Conservation (phyloP, 2,113 vertebrate genomes). For the Heterotis niloticus region DNA sequence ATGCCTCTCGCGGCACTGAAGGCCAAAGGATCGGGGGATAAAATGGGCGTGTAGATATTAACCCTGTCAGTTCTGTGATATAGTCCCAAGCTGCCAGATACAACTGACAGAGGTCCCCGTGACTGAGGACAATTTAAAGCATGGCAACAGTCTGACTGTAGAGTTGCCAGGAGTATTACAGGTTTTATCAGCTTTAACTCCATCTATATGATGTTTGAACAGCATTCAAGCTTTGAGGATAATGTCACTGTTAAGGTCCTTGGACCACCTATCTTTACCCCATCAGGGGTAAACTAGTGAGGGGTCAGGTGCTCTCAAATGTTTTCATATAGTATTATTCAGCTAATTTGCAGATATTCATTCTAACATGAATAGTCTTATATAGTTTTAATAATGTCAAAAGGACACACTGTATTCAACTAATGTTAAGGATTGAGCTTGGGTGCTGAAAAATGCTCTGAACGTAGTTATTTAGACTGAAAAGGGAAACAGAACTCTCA, state of each 20-base stretch:
- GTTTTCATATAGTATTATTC: constrained; percentile 4
- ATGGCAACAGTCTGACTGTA: background rate
- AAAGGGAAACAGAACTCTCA: too few species aligned
- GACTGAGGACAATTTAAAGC: constrained; percentile 13
- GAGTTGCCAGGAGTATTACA: background rate
- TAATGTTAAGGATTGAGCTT: background rate
- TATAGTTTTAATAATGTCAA: too few species aligned
- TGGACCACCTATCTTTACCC: constrained; percentile 45
- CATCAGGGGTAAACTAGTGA: constrained; percentile 52
- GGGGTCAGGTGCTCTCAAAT: constrained; percentile 27
- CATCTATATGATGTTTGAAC: constrained; percentile 14
- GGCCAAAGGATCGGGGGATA: constrained; percentile 46
- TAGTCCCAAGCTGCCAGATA: constrained; percentile 51
- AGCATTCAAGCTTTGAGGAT: background rate
- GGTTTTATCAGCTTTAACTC: constrained; percentile 14
- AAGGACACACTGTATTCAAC: background rate
- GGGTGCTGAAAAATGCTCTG: too few species aligned
- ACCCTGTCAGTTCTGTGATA: constrained; percentile 53
- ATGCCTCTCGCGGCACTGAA: constrained; percentile 57
- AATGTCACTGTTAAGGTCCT: constrained; percentile 29
- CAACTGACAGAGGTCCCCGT: constrained; percentile 46
- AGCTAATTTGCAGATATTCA: too few species aligned
- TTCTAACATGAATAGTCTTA: too few species aligned
- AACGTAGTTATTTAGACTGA: too few species aligned
- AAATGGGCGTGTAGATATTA: constrained; percentile 35